Evolutionary conservation across 2,797 vertebrate genomes (phyloP), one percentile per base, ranked within the genome.

Genomic region (Lepus oiostolus): DNA sequence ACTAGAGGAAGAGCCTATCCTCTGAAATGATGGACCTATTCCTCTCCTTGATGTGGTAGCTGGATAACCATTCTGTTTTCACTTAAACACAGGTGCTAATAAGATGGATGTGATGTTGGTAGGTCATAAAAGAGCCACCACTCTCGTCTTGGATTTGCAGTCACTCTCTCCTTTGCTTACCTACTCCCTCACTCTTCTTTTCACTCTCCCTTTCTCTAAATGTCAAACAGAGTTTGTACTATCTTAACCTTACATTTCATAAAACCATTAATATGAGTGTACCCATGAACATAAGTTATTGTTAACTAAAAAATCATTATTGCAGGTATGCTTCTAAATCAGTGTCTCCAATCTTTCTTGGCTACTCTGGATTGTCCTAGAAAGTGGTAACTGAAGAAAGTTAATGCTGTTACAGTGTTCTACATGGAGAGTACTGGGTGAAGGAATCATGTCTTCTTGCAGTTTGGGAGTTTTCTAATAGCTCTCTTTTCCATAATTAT

Each of bases 341-440:
- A 47, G 24, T 52, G 0, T 28, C 26, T 79, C 4, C 7, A 28
- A 32, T 54, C 81, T 91, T 79, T 26, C 65, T 79, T 83, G 10
- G 2, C 12, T 93, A 70, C 32, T 83, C 58, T 65, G 12, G 13
- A 82, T 26, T 63, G 17, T 52, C 7, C 42, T 50, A 70, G 12
- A 83, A 91, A 91, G 16, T 52, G 74, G 21, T 68, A 91, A 70
- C 4, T 86, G 76, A 93, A 80, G 63, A 84, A 85, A 87, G 30
- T 54, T 70, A 84, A 82, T 81, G 21, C 67, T 38, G 26, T n/a
- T 13, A n/a, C 65, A 85, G 26, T 90, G 6, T 30, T 67, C 7
- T 35, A 65, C 7, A 52, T 21, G 52, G 71, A 89, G 21, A 85
- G 74, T 81, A 63, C 4, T 52, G 26, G 22, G 22, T 83, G 42